These are phyloP conservation scores for Bothrops jararaca DNA, from an alignment of 2,113 vertebrate genomes.

Conservation along the genomic window DNA sequence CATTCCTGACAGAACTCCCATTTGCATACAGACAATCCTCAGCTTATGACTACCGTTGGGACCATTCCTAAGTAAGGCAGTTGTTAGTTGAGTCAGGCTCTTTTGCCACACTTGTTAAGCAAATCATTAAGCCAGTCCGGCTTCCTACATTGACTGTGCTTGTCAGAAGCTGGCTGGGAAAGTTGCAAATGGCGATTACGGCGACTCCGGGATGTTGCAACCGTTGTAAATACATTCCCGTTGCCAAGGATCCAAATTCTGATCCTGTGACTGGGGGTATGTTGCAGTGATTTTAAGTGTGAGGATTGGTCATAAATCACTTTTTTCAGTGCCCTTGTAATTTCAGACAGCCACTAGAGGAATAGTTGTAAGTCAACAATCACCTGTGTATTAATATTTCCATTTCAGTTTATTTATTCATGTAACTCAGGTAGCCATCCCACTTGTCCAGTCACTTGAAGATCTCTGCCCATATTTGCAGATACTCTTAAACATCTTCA, in stretches of 20 bases:
- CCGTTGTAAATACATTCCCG: not conserved
- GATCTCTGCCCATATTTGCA: not conserved
- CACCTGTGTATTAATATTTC: not conserved
- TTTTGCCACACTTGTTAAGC: not conserved
- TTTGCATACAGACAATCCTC: not conserved
- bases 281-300: not conserved
- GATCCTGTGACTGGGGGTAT: not conserved
- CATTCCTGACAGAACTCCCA: not conserved
- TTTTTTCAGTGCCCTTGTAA: not conserved
- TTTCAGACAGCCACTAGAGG: not conserved
- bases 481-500: not conserved
- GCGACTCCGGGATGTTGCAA: not conserved
- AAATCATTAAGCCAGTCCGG: not conserved
- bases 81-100: not conserved
- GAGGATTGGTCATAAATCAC: not conserved
- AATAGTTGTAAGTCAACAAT: not conserved
- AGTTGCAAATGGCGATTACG: not conserved
- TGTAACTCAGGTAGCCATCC: too few species aligned
- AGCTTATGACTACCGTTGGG: not conserved
- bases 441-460: not conserved
- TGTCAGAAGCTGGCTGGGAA: not conserved
- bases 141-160: not conserved
- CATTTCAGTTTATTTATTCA: not conserved
- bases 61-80: not conserved
- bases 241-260: not conserved